Evolutionary conservation across 2,888 invertebrate genomes (phyloP).

Genomic region (Xestoiulus laeticollis): DNA sequence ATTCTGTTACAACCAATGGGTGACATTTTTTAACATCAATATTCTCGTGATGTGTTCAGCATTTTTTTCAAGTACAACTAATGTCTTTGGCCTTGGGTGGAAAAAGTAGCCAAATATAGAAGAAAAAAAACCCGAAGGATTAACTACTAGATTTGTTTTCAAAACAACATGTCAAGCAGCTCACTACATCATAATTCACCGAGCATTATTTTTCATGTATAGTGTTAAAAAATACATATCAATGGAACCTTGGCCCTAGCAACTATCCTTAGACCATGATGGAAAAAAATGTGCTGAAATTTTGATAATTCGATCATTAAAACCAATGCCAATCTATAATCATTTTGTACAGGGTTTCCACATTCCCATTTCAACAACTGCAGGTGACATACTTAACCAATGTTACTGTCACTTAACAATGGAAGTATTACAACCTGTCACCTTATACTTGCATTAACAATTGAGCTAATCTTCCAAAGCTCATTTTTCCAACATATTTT

Average conservation of each 20-base stretch:
- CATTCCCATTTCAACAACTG: too few relatives aligned
- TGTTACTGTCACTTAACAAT: too few relatives aligned
- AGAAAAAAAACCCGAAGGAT: background rate
- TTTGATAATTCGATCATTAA: too few relatives aligned
- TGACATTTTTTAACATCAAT: background rate
- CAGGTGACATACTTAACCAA: too few relatives aligned
- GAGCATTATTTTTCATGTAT: background rate
- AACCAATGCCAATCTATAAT: too few relatives aligned
- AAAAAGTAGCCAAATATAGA: background rate
- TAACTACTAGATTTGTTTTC: background rate
- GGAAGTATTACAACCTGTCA: too few relatives aligned
- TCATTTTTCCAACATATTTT: background rate
- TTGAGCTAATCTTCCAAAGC: background rate
- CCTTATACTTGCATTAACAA: background rate
- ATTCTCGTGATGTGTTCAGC: background rate
- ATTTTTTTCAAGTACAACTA: background rate
- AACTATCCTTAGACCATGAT: too few relatives aligned
- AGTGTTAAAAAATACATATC: background rate
- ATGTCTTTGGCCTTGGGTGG: background rate
- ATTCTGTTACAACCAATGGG: conserved; percentile 1
- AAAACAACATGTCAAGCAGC: background rate
- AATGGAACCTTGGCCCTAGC: background rate
- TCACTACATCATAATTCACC: background rate
- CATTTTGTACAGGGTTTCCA: too few relatives aligned
- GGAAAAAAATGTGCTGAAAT: too few relatives aligned